Evolutionary conservation across 2,888 invertebrate genomes (phyloP).

Genomic region (Nebria salina): DNA sequence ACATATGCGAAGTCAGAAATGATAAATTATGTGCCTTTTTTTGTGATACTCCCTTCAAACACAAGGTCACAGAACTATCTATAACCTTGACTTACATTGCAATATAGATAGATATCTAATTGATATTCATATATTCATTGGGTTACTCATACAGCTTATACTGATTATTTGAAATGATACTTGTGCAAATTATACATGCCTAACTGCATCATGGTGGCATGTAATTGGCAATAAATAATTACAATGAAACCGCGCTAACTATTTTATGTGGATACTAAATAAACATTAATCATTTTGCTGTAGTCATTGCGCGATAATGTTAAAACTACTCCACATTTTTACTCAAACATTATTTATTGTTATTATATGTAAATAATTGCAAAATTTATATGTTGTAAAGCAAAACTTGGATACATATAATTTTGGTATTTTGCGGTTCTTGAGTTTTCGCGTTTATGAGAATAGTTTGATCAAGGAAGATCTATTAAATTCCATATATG

Average conservation of each 20-base stretch:
- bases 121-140: slow-evolving; percentile 36
- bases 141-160: slow-evolving; percentile 19
- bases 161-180: slow-evolving; percentile 32
- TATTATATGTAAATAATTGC: too few species aligned
- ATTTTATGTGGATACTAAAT: background rate
- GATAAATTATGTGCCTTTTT: background rate
- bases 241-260: background rate
- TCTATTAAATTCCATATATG: too few species aligned
- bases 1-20: background rate
- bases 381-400: too few species aligned
- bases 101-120: slow-evolving; percentile 16
- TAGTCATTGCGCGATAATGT: background rate
- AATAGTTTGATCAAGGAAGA: too few species aligned
- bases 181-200: slow-evolving; percentile 30
- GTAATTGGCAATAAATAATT: slow-evolving; percentile 31
- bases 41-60: background rate
- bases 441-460: too few species aligned
- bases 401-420: too few species aligned
- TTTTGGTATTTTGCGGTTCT: too few species aligned
- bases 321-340: background rate
- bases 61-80: background rate
- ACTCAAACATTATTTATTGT: background rate
- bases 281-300: background rate
- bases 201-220: slow-evolving; percentile 18
- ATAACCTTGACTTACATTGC: slow-evolving; percentile 29